Base-by-base conservation (phyloP, 2,888 invertebrate genomes). In the Ochropleura plecta region DNA sequence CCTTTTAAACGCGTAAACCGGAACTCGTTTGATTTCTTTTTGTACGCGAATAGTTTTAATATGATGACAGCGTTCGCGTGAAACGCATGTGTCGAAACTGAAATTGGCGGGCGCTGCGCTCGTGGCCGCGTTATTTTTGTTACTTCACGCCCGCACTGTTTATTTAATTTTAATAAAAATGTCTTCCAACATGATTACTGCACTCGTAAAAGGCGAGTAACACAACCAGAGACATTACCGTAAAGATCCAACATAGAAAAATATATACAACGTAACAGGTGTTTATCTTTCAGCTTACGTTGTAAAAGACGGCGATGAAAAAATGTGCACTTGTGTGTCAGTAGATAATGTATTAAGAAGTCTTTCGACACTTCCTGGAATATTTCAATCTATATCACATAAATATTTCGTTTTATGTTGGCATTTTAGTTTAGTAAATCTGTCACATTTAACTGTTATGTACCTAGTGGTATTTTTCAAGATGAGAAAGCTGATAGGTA, bases 81-180 rank as follows among this genome's bases (percentile, higher is more conserved):
- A 91, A 92, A 91, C 91, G 89, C 89, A 91, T 92, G 91, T 91
- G 90, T 91, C 89, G 91, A 88, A 91, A 92, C 93, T 93, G 92
- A 91, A 92, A 90, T 91, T 89, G 90, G 89, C 90, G 88, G 46
- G 87, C 88, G 88, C 81, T 81, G 85, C 91, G 88, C 90, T 69
- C 91, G 90, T 90, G 87, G 90, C 63, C 87, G 90, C 89, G 95
- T 94, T 96, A 96, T 96, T 96, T 96, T 95, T 94, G 94, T 93
- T 95, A 87, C 91, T 79, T 67, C 87, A 90, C 91, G 88, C 90
- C 85, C 89, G 89, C 88, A 81, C 83, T 92, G 93, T 94, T 93
- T 93, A 93, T 93, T 92, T 91, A 92, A 93, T 93, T 93, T 94
- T 92, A 93, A 93, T 94, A 92, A 92, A 90, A 92, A 93, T 91